Conservation (phyloP, 2,797 vertebrate species). For the Ispidina picta region DNA sequence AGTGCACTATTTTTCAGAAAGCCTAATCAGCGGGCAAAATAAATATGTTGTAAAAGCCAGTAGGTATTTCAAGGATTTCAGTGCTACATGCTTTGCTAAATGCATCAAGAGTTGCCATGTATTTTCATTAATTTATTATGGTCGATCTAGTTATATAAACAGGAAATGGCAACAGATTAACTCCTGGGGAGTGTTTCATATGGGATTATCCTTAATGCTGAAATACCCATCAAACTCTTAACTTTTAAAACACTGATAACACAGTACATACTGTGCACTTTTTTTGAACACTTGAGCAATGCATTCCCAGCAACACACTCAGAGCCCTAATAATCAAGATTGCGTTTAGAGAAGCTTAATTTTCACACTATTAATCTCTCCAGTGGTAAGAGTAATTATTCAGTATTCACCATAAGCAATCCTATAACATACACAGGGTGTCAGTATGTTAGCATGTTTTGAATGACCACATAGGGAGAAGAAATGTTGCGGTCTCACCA, state of each 20-base stretch:
- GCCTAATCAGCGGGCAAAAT: background rate
- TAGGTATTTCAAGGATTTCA: background rate
- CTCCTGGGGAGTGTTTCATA: conserved; percentile 40
- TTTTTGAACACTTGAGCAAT: conserved; percentile 44
- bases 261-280: conserved; percentile 36
- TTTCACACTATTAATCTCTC: conserved; percentile 54
- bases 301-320: background rate
- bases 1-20: background rate
- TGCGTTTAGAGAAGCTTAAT: conserved; percentile 56
- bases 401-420: conserved; percentile 31
- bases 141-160: conserved; percentile 42
- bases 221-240: conserved; percentile 45
- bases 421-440: conserved; percentile 32
- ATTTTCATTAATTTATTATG: conserved; percentile 45
- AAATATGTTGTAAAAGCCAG: background rate
- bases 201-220: conserved; percentile 56
- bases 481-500: conserved; percentile 26
- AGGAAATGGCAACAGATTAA: conserved; percentile 51
- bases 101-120: background rate
- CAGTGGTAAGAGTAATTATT: conserved; percentile 55
- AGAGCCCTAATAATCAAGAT: conserved; percentile 43
- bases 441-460: conserved; percentile 23
- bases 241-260: conserved; percentile 56
- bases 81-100: background rate
- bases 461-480: conserved; percentile 51